Evolutionary conservation across 2,113 vertebrate genomes (phyloP).

Genomic region (Gymnarchus niloticus): DNA sequence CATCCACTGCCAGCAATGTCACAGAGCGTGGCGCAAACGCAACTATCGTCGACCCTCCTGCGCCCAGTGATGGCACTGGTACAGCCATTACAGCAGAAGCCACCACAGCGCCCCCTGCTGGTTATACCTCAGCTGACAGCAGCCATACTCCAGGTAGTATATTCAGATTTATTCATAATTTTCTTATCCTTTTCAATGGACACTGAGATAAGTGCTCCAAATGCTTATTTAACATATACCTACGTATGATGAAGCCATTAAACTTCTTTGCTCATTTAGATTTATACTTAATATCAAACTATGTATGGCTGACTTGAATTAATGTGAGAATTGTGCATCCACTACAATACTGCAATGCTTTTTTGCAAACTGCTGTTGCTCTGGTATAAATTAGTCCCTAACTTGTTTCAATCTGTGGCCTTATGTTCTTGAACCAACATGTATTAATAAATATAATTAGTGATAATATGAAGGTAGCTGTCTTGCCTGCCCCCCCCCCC

Average conservation of each 20-base stretch:
- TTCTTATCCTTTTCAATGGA: background rate
- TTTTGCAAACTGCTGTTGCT: background rate
- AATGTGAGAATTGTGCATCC: too few species aligned
- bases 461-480: too few species aligned
- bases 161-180: too few species aligned
- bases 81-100: background rate
- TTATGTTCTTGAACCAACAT: too few species aligned
- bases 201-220: background rate
- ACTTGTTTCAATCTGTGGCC: too few species aligned
- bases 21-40: slow-evolving; percentile 41
- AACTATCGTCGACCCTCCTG: background rate
- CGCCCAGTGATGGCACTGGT: background rate
- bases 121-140: slow-evolving; percentile 49
- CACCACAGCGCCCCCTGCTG: background rate
- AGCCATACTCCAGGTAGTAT: slow-evolving; percentile 57
- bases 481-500: background rate
- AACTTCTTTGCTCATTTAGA: background rate
- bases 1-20: slow-evolving; percentile 40
- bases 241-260: background rate
- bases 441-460: too few species aligned
- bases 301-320: too few species aligned
- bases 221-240: background rate
- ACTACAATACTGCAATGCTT: background rate
- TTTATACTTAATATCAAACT: background rate
- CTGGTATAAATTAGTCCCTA: too few species aligned